phyloP scores from a whole-genome alignment of 1,140 invertebrate species.

The Marisa cornuarietis region DNA sequence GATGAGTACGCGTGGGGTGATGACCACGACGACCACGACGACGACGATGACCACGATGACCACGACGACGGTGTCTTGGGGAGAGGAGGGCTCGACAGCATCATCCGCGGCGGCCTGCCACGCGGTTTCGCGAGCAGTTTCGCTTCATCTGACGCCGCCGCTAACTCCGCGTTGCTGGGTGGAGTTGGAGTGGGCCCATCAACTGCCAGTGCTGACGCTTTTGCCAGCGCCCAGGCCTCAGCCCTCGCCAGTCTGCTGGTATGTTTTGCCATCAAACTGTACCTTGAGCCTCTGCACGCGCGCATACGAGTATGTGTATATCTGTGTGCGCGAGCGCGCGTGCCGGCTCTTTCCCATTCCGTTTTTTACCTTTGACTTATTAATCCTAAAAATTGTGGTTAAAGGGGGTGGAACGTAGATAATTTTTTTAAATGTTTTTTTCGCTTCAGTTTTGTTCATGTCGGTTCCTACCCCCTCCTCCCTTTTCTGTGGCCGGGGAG shows the following conservation, averaged over 20 bases:
- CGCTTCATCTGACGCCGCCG: too few relatives aligned
- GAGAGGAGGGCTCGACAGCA: too few relatives aligned
- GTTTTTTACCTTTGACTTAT: background rate
- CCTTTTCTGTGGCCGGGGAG: too few relatives aligned
- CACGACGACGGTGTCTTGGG: too few relatives aligned
- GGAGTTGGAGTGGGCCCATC: background rate
- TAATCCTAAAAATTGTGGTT: too few relatives aligned
- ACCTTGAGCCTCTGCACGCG: background rate
- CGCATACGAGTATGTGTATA: constrained; percentile 1
- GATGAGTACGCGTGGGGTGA: background rate
- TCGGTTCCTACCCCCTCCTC: too few relatives aligned
- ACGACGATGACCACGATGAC: background rate
- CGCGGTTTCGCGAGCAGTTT: too few relatives aligned
- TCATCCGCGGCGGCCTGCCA: background rate
- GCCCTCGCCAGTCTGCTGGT: background rate
- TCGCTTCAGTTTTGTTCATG: too few relatives aligned
- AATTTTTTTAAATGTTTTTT: too few relatives aligned
- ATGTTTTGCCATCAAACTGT: too few relatives aligned
- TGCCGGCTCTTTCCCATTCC: too few relatives aligned
- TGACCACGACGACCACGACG: background rate
- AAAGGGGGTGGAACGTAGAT: too few relatives aligned
- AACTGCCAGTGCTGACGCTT: background rate
- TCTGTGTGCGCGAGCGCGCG: background rate
- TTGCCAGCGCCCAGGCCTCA: background rate
- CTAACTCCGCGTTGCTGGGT: background rate